Evolutionary conservation across 2,113 vertebrate genomes (phyloP), one percentile per base, ranked within the genome.

Genomic region (Sigmodon hispidus): DNA sequence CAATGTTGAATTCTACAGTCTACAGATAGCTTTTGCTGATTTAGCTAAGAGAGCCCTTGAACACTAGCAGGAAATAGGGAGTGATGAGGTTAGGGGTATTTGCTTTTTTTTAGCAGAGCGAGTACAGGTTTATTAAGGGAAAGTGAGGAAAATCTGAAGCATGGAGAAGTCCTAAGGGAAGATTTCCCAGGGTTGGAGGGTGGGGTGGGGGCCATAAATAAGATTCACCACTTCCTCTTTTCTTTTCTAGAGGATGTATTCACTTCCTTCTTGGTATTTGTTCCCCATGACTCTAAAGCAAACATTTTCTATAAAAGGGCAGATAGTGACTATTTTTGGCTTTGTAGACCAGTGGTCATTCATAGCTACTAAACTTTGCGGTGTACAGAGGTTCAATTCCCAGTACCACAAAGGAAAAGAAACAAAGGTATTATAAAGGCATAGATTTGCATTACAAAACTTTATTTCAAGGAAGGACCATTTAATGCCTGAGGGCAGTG

Each of bases 291-390:
- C 43, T 92, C 61, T 61, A 72, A 76, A 80, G 57, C 81, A 88
- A 86, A 34, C 31, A n/a, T 72, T 93, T 65, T 77, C 29, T 73
- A 2, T 83, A 21, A 89, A 86, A n/a, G 85, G 40, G 45, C 65
- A 87, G 67, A 72, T 72, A 57, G 48, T 57, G 57, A 88, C 86
- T 87, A 76, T 43, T 89, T 91, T 80, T 89, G 36, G 52, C 50
- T 79, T 83, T 93, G 94, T 2, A 2, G 61, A 19, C 65, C 31
- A 29, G 3, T 61, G 55, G 70, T 79, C 83, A 34, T 17, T 88
- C 43, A 45, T 3, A 89, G 61, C 43, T 94, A n/a, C 80, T 92
- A 80, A 87, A 3, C 40, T 95, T 94, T 94, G 70, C 61, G 40
- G 7, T 26, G 36, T 48, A 43, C 83, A 36, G 43, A 48, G 43